Percentiles rank a stretch among this genome's conserved stretches.
Evolutionary conservation across 2,888 invertebrate genomes (phyloP).

Genomic region (Toxonevra muliebris): DNA sequence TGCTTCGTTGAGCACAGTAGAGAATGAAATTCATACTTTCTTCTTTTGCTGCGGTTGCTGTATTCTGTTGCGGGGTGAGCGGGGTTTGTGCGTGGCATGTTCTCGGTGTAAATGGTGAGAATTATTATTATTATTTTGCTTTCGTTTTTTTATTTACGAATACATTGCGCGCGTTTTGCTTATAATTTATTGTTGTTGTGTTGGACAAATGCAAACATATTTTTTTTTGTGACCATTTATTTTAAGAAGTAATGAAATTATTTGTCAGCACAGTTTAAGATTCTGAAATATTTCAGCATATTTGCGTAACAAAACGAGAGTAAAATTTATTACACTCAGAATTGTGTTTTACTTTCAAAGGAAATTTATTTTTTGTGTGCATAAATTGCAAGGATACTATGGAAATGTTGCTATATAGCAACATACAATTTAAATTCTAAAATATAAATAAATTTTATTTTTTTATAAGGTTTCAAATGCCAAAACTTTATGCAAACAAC

Average conservation of each 20-base stretch:
- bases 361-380: no score
- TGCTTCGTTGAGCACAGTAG: slow-evolving; percentile 45
- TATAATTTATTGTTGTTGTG: slow-evolving; percentile 50
- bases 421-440: no score
- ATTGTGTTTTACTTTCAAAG: no score
- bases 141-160: slow-evolving; percentile 18
- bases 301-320: no score
- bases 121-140: not conserved
- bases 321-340: no score
- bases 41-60: slow-evolving; percentile 7
- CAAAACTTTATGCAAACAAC: no score
- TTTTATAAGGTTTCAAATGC: no score
- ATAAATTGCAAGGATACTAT: no score
- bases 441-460: no score
- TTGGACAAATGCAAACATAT: slow-evolving; percentile 50
- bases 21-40: slow-evolving; percentile 23
- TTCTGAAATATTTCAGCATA: no score
- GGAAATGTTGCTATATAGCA: no score
- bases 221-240: slow-evolving; percentile 33
- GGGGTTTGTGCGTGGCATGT: slow-evolving; percentile 2
- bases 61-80: slow-evolving; percentile 1
- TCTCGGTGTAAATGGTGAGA: slow-evolving; percentile 22
- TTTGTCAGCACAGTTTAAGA: slow-evolving; percentile 43
- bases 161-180: slow-evolving; percentile 43
- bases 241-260: slow-evolving; percentile 49